Evolutionary conservation across 2,113 vertebrate species (phyloP).

Genomic region (Galbula dea): DNA sequence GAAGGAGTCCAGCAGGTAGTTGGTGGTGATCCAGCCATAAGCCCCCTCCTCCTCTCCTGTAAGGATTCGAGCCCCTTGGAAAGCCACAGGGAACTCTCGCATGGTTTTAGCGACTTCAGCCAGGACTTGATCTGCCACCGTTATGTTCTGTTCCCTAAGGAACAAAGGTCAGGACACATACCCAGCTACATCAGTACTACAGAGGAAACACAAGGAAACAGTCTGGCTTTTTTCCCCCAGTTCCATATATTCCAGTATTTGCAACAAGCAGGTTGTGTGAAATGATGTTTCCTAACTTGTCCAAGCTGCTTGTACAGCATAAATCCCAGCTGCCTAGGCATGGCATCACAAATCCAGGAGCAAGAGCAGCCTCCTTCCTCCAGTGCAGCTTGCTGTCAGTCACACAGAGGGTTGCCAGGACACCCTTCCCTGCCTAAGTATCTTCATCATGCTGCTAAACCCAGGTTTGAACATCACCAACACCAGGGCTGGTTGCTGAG

Average conservation of each 20-base stretch:
- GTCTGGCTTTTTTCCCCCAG: background rate
- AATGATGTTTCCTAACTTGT: background rate
- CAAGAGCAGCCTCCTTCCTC: background rate
- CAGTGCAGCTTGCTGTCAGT: background rate
- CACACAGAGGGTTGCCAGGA: background rate
- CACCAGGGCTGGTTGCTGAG: background rate
- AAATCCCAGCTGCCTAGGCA: background rate
- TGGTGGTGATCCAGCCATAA: slow-evolving; percentile 88
- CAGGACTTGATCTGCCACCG: slow-evolving; percentile 69
- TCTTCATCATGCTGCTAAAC: background rate
- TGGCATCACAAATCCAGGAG: background rate
- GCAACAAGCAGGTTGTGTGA: background rate
- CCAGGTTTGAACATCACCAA: background rate
- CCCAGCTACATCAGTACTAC: background rate
- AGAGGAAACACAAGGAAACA: background rate
- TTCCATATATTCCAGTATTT: background rate
- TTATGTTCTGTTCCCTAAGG: slow-evolving; percentile 47
- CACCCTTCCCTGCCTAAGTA: background rate
- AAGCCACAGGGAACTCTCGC: slow-evolving; percentile 77
- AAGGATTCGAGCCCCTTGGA: slow-evolving; percentile 77
- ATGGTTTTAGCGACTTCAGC: slow-evolving; percentile 75
- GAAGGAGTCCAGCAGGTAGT: slow-evolving; percentile 86
- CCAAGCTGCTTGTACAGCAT: rapidly evolving
- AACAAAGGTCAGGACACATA: background rate
- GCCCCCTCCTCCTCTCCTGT: slow-evolving; percentile 81